Evolutionary conservation across 2,888 invertebrate genomes (phyloP), one percentile per base, ranked within the genome.

Genomic region (Spicauda simplicius): DNA sequence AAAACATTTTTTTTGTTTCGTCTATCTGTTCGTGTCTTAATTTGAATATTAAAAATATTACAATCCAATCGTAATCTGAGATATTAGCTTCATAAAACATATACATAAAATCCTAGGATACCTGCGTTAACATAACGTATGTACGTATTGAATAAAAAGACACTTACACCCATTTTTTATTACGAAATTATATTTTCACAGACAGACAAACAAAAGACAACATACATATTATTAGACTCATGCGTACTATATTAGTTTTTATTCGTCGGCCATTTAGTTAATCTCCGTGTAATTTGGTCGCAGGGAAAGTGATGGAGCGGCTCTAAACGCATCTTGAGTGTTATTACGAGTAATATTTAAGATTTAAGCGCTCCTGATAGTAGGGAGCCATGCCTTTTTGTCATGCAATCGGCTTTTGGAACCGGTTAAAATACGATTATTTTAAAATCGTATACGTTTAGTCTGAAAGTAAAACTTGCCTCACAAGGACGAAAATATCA

Each of bases 251-350:
- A 62, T 69, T 57, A 65, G 50, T 66, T 67, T 71, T 70, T 68
- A 68, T 74, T 73, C 71, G 69, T 69, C 63, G 69, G 41, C 50
- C 69, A 67, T 77, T 75, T 72, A 69, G 72, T 68, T 76, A 78
- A 80, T 76, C 75, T 71, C 64, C 69, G 69, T 71, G 71, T 73
- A 73, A 75, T 75, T 73, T 73, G 71, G 70, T 71, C 57, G 64
- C 69, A 69, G 73, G 74, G 79, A 79, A 80, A 78, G 76, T 75
- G 69, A 70, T 70, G 68, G 66, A 68, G 67, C 69, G 50, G 10
- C 69, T 70, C 72, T 71, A 69, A 69, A 72, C 66, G 70, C 69
- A 69, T 58, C 55, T 45, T 16, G 20, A 60, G 19, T 60, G 48
- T 66, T 66, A 66, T 66, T 66, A 60, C 60, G n/a, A 20, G 67